Base-by-base conservation (phyloP, 2,113 vertebrate genomes). In the Ochotona curzoniae region DNA sequence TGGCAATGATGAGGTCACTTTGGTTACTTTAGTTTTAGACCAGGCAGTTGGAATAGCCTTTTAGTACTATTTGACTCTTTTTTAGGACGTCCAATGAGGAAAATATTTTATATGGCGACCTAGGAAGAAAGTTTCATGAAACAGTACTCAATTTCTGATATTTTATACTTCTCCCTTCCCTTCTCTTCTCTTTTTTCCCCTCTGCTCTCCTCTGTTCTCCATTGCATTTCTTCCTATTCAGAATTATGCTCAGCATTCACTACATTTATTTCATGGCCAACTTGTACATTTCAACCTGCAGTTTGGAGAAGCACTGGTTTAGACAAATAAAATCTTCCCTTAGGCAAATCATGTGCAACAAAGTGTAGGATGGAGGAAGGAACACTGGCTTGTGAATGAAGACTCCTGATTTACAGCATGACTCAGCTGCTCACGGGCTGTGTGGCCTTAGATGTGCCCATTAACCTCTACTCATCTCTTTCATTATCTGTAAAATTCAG, bases 401-500 rank as follows among this genome's bases (percentile, higher is more conserved):
- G 86, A 87, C 6, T n/a, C 35, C 57, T 74, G 54, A 89, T 78
- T 89, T 51, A 60, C 26, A 20, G 66, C 44, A n/a, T 61, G 76
- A 74, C 71, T 89, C 73, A 70, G 30, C 38, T 74, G 32, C 79
- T 78, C 35, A 80, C 25, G 76, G 79, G 28, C 79, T 73, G n/a
- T 30, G 71, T 60, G 84, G 81, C 67, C 78, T 64, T 44, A 60
- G 63, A 89, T 78, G 35, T 61, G 73, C 44, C 93, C 83, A 91
- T 89, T 93, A 93, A 94, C 89, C 86, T 96, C 15, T 51, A 30
- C 21, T 28, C 51, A 28, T 73, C 93, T 91, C 44, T 84, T 93
- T 89, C 67, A 94, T 94, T 94, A 93, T 71, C 90, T 91, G 69
- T 84, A 92, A 95, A 95, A 91, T 93, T 86, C 83, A 87, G 49